A percentile compares a stretch with the other conserved stretches of the same genome.
Conservation (phyloP, 2,888 invertebrate species). For the Andrena bucephala region DNA sequence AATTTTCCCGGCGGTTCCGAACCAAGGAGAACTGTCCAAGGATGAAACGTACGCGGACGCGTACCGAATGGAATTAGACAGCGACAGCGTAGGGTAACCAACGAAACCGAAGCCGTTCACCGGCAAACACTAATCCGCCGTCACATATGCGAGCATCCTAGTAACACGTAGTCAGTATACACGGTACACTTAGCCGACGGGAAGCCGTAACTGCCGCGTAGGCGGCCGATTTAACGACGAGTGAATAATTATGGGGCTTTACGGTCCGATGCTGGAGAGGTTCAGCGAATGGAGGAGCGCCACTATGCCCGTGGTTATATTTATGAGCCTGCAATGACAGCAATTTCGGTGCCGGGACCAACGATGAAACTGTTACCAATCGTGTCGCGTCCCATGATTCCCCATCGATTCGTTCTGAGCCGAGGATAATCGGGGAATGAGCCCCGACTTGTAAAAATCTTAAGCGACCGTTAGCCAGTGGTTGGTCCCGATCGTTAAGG, state of each 20-base stretch:
- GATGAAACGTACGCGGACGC: not conserved
- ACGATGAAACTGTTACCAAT: constrained; percentile 68
- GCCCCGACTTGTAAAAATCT: constrained; percentile 11
- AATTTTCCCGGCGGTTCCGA: not conserved
- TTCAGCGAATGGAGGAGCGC: constrained; percentile 70
- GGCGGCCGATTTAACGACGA: constrained; percentile 82
- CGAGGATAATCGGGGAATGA: not conserved
- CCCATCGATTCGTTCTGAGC: not conserved
- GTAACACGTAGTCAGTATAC: constrained; percentile 64
- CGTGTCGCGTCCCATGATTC: constrained; percentile 23
- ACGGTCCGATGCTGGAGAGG: constrained; percentile 77
- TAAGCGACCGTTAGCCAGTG: not conserved
- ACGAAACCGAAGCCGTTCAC: constrained; percentile 35
- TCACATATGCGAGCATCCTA: constrained; percentile 56
- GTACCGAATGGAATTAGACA: constrained; percentile 1
- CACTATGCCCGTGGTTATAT: constrained; percentile 75
- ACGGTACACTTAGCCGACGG: constrained; percentile 67
- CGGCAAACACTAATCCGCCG: constrained; percentile 55
- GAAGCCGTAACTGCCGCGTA: constrained; percentile 79
- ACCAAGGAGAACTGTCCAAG: not conserved
- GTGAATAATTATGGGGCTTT: constrained; percentile 82
- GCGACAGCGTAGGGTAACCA: constrained; percentile 1
- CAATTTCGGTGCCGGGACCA: constrained; percentile 68
- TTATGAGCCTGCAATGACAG: constrained; percentile 78
- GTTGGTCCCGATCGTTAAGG: not conserved